Evolutionary conservation across 2,888 invertebrate species (phyloP).

Genomic region (Nemapogon koenigi): DNA sequence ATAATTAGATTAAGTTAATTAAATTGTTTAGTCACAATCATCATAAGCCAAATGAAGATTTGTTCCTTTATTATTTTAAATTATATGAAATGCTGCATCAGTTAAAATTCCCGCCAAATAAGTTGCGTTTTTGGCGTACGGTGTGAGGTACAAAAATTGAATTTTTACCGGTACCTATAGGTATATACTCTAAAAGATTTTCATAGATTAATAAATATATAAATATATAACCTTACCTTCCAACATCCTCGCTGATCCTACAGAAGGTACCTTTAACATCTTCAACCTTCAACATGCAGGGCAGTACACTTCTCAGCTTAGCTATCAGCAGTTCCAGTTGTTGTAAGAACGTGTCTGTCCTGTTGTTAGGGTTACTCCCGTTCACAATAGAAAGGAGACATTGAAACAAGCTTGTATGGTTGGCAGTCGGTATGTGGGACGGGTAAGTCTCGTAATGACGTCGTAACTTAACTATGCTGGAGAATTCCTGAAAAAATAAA

Average conservation of each 20-base stretch:
- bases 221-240: conserved; percentile 42
- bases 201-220: too few relatives aligned
- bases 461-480: conserved; percentile 43
- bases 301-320: conserved; percentile 38
- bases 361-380: conserved; percentile 32
- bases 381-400: conserved; percentile 45
- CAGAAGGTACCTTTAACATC: conserved; percentile 29
- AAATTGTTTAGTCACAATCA: too few relatives aligned
- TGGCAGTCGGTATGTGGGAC: conserved; percentile 40
- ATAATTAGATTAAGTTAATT: too few relatives aligned
- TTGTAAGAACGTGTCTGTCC: conserved; percentile 41
- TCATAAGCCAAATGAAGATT: too few relatives aligned
- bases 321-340: conserved; percentile 43
- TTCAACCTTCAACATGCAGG: conserved; percentile 35
- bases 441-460: conserved; percentile 49
- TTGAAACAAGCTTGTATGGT: conserved; percentile 46
- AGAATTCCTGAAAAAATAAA: conserved; percentile 33
- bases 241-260: conserved; percentile 42
- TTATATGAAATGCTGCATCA: too few relatives aligned
- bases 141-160: too few relatives aligned
- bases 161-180: too few relatives aligned
- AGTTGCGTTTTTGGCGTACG: too few relatives aligned
- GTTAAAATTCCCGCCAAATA: too few relatives aligned
- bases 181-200: too few relatives aligned
- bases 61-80: too few relatives aligned